phyloP scores from a whole-genome alignment of 1,140 invertebrate genomes.

The Drosophila ambigua region DNA sequence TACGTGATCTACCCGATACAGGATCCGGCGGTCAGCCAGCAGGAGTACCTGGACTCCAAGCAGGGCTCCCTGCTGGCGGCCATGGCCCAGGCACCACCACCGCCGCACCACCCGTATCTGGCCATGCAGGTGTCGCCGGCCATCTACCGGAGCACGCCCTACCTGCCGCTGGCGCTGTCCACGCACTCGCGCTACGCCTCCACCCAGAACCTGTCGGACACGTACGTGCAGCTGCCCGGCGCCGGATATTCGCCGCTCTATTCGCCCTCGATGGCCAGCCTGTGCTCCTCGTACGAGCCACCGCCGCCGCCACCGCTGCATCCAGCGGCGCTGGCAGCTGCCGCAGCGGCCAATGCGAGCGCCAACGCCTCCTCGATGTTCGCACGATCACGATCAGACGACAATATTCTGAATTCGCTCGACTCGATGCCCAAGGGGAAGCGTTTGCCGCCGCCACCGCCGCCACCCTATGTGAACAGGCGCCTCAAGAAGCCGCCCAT shows the following conservation, averaged over 20 bases:
- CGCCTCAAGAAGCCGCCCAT: slow-evolving; percentile 80
- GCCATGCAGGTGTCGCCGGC: slow-evolving; percentile 87
- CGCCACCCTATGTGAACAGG: slow-evolving; percentile 84
- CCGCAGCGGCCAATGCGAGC: slow-evolving; percentile 23
- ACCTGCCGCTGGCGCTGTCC: slow-evolving; percentile 87
- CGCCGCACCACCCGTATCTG: slow-evolving; percentile 86
- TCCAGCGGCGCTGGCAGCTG: slow-evolving; percentile 84
- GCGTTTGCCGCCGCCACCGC: slow-evolving; percentile 90
- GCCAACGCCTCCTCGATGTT: slow-evolving; percentile 85
- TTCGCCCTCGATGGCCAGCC: slow-evolving; percentile 85
- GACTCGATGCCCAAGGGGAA: slow-evolving; percentile 87
- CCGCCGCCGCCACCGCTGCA: slow-evolving; percentile 84
- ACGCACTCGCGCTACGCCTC: slow-evolving; percentile 89
- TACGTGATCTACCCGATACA: slow-evolving; percentile 95
- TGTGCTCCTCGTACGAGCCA: slow-evolving; percentile 85
- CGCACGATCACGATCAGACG: slow-evolving; percentile 89
- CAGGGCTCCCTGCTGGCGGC: slow-evolving; percentile 88
- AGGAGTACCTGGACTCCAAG: slow-evolving; percentile 95
- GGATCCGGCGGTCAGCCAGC: slow-evolving; percentile 93
- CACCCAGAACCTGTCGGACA: slow-evolving; percentile 90
- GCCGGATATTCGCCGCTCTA: slow-evolving; percentile 86
- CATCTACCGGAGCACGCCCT: slow-evolving; percentile 92
- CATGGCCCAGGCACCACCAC: slow-evolving; percentile 86
- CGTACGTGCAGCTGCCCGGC: slow-evolving; percentile 87
- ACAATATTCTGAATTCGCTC: slow-evolving; percentile 89